phyloP scores from a whole-genome alignment of 2,113 vertebrate species.

The Lasiurus cinereus region DNA sequence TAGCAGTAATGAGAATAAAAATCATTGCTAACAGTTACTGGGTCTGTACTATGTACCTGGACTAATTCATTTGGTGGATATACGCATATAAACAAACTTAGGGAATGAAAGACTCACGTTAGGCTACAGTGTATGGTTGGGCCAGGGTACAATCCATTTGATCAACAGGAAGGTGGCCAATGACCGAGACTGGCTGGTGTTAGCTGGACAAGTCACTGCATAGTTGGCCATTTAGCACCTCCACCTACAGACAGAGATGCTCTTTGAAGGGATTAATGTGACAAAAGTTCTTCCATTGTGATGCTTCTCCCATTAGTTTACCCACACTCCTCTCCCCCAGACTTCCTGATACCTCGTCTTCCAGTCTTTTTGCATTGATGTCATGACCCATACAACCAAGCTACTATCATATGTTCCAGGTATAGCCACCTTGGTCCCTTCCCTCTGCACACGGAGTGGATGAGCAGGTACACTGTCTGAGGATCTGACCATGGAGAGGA shows the following conservation, averaged over 20 bases:
- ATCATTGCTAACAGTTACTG: not conserved
- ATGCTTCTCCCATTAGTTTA: not conserved
- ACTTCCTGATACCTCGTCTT: not conserved
- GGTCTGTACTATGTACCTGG: not conserved
- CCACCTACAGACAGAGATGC: not conserved
- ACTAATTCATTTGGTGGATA: not conserved
- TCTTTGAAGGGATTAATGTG: not conserved
- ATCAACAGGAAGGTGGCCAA: fast-evolving
- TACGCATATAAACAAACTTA: not conserved
- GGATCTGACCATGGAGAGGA: not conserved
- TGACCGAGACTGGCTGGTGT: not conserved
- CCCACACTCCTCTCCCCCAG: not conserved
- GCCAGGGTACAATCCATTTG: not conserved
- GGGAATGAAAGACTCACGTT: not conserved
- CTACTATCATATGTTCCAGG: too few species aligned
- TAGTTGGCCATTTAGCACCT: not conserved
- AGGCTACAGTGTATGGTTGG: too few species aligned
- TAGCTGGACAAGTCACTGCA: fast-evolving
- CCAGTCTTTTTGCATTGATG: too few species aligned
- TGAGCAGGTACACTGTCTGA: not conserved
- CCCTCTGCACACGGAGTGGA: not conserved
- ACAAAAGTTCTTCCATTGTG: not conserved
- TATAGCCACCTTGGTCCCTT: not conserved
- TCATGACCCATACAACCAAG: not conserved
- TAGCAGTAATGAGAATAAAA: not conserved